phyloP scores from a whole-genome alignment of 2,113 vertebrate genomes.

The Apus apus region DNA sequence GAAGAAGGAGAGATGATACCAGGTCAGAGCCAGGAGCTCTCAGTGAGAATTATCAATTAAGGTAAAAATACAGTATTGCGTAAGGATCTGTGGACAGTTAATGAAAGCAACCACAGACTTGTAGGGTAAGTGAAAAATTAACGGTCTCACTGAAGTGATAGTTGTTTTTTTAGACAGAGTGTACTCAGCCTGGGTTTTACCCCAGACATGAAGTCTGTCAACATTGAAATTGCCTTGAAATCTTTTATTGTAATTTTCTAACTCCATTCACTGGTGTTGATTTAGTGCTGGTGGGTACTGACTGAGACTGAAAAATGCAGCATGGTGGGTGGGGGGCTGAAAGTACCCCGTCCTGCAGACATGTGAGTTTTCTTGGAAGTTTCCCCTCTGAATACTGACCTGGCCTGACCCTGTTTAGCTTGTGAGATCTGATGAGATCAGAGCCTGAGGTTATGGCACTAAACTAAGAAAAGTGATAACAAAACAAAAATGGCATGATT shows the following conservation, averaged over 20 bases:
- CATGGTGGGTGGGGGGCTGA: neutral
- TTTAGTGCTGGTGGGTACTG: neutral
- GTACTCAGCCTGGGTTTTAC: neutral
- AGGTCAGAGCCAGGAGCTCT: neutral
- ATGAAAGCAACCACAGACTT: neutral
- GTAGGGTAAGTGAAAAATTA: neutral
- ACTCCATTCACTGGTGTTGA: neutral
- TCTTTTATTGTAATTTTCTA: neutral
- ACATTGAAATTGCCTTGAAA: neutral
- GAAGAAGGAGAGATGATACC: neutral
- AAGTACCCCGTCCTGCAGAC: neutral
- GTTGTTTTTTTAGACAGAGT: neutral
- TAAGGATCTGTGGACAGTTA: neutral
- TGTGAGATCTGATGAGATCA: conserved; percentile 58
- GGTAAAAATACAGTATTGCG: neutral
- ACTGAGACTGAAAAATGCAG: neutral
- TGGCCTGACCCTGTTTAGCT: conserved; percentile 33
- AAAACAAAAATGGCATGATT: conserved; percentile 66
- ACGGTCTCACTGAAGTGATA: neutral
- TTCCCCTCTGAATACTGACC: conserved; percentile 23
- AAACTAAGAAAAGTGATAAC: conserved; percentile 68
- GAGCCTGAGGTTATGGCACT: conserved; percentile 51
- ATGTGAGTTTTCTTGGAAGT: conserved; percentile 47
- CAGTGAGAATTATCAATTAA: neutral
- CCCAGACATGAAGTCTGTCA: neutral